Conservation (phyloP, 1,140 invertebrate species). For the Drosophila micromelanica region DNA sequence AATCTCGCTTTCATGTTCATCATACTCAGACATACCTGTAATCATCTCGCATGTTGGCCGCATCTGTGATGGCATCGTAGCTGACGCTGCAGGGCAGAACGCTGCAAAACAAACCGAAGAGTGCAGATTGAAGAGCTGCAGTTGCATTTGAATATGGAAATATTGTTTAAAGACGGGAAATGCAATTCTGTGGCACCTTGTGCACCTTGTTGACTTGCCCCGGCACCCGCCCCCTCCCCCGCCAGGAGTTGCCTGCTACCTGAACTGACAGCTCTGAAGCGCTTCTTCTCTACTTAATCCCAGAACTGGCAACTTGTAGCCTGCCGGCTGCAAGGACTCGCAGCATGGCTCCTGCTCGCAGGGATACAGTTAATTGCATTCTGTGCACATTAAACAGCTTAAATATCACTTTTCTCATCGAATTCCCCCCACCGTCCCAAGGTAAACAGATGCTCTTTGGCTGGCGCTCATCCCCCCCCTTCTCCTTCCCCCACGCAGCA, state of each 20-base stretch:
- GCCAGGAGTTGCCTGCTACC: not conserved
- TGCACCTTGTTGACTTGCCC: constrained; percentile 13
- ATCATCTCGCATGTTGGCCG: constrained; percentile 84
- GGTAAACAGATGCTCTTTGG: constrained; percentile 36
- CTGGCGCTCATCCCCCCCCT: not conserved
- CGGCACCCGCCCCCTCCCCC: not conserved
- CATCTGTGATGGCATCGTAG: constrained; percentile 84
- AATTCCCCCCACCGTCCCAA: constrained; percentile 13
- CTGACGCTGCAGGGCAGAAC: constrained; percentile 87
- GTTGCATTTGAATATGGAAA: constrained; percentile 33
- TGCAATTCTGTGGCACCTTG: constrained; percentile 26
- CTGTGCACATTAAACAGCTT: constrained; percentile 64
- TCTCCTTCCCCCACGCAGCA: no score
- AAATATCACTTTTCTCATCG: constrained; percentile 46
- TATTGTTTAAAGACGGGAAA: constrained; percentile 12
- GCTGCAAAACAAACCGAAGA: constrained; percentile 78
- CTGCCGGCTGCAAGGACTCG: not conserved
- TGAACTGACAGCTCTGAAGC: not conserved
- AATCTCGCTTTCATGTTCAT: no score
- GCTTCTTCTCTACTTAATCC: constrained; percentile 8
- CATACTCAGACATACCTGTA: constrained; percentile 60
- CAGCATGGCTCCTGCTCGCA: no score
- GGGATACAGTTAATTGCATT: constrained; percentile 55
- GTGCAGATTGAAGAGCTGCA: constrained; percentile 5
- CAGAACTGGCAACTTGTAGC: not conserved